phyloP scores from a whole-genome alignment of 2,797 vertebrate species.

The Macroramphosus scolopax region DNA sequence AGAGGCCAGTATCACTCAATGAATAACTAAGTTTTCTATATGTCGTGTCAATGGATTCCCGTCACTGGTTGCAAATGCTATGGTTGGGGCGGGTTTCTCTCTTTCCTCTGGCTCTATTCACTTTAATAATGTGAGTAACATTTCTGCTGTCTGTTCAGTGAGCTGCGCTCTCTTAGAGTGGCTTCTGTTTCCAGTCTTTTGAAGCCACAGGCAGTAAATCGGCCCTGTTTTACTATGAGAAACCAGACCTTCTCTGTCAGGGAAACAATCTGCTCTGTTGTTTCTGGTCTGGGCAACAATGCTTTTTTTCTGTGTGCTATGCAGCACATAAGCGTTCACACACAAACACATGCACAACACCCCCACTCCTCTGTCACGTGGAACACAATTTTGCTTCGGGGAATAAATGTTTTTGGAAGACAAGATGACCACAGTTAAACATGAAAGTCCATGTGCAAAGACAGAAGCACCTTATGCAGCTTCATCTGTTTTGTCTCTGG shows the following conservation, averaged over 20 bases:
- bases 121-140: conserved; percentile 52
- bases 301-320: conserved; percentile 58
- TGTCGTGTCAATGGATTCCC: conserved; percentile 37
- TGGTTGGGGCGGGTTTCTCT: conserved; percentile 13
- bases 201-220: conserved; percentile 73
- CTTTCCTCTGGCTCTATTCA: conserved; percentile 30
- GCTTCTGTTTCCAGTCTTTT: conserved; percentile 71
- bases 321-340: conserved; percentile 21
- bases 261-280: conserved; percentile 75
- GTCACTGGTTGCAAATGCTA: conserved; percentile 13
- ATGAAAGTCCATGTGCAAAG: conserved; percentile 46
- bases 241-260: conserved; percentile 70
- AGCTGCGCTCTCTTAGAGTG: conserved; percentile 54
- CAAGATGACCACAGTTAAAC: conserved; percentile 51
- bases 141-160: conserved; percentile 51
- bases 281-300: conserved; percentile 66
- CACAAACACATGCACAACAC: conserved; percentile 13
- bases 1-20: conserved; percentile 10
- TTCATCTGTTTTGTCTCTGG: conserved; percentile 31
- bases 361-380: conserved; percentile 51
- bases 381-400: conserved; percentile 51
- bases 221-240: conserved; percentile 70
- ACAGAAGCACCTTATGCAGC: conserved; percentile 27
- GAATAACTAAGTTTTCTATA: conserved; percentile 32
- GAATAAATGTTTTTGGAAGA: conserved; percentile 70